Evolutionary conservation across 2,888 invertebrate genomes (phyloP).

Genomic region (Agrotis exclamationis): DNA sequence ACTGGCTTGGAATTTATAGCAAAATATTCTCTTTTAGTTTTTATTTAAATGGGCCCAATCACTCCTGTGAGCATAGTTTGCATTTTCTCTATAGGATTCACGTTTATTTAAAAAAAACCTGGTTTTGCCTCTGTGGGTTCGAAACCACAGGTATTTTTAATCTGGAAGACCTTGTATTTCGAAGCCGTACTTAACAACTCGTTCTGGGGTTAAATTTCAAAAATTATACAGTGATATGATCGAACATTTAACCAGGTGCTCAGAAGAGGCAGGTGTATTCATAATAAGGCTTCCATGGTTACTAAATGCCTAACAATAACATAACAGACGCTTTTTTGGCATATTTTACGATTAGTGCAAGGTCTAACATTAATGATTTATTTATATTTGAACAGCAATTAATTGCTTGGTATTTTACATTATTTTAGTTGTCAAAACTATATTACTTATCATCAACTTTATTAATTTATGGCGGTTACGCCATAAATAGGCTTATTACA

Average conservation of each 20-base stretch:
- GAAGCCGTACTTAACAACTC: constrained; percentile 36
- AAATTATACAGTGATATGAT: constrained; percentile 14
- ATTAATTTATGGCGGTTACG: constrained; percentile 1
- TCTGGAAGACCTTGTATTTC: not conserved
- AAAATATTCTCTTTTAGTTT: too few species aligned
- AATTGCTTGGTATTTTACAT: constrained; percentile 1
- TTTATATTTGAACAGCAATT: constrained; percentile 27
- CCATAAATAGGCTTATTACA: not conserved
- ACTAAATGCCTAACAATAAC: constrained; percentile 22
- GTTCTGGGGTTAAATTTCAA: constrained; percentile 1
- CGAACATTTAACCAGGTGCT: constrained; percentile 9
- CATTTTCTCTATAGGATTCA: too few species aligned
- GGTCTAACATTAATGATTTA: constrained; percentile 28
- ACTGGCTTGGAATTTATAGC: too few species aligned
- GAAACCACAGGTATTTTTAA: constrained; percentile 7
- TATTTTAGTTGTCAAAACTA: not conserved
- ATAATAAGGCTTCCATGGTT: constrained; percentile 50
- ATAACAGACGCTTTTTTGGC: constrained; percentile 12
- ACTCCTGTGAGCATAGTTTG: too few species aligned
- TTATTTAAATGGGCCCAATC: too few species aligned
- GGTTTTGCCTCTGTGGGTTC: too few species aligned
- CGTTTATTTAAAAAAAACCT: too few species aligned
- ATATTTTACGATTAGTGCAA: constrained; percentile 28
- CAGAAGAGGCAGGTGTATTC: constrained; percentile 9
- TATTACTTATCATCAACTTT: not conserved